Base-by-base conservation (phyloP, 1,140 invertebrate species). In the Drosophila oshimai region DNA sequence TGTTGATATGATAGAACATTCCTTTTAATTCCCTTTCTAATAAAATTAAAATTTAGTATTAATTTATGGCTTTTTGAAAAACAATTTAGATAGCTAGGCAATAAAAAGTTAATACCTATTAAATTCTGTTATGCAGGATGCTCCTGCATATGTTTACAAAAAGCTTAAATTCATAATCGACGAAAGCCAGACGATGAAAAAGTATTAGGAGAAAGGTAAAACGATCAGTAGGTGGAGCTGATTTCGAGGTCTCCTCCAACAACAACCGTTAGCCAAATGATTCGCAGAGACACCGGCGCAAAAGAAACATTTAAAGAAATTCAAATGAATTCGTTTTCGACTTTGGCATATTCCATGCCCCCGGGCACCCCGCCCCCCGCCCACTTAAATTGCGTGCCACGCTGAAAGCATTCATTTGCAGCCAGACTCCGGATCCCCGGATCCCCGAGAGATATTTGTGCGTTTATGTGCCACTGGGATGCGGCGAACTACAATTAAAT, bases 341-440 rank as follows among this genome's bases (percentile, higher is more conserved):
- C 57, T 47, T 26, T 37, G 18, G 45, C 29, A 26, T 26, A n/a
- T 36, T 42, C 26, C 58, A 20, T 20, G 62, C 62, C 78, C 57
- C 55, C 41, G 57, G 65, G 74, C 65, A 65, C 65, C 79, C 84
- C 89, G 89, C 65, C 69, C 65, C 79, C 84, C 89, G 89, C 89
- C 89, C 88, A 90, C 89, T 90, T 90, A 90, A 90, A 89, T 90
- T 90, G 89, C 89, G 89, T 90, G 83, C 74, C 69, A 84, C 77
- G 80, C 64, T 84, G 79, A 86, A 84, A 84, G 79, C 79, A 81
- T 87, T 87, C 81, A 87, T 87, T 87, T 87, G 64, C 39, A 34
- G 34, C 31, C 15, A 49, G 37, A 57, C 36, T 45, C 34, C n/a
- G n/a, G n/a, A n/a, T n/a, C n/a, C n/a, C n/a, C n/a, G n/a, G n/a